Percentiles rank a stretch among this genome's conserved stretches.
These are phyloP conservation scores for Ochropacha duplaris DNA, from an alignment of 2,888 invertebrate species.

Conservation along the genomic window DNA sequence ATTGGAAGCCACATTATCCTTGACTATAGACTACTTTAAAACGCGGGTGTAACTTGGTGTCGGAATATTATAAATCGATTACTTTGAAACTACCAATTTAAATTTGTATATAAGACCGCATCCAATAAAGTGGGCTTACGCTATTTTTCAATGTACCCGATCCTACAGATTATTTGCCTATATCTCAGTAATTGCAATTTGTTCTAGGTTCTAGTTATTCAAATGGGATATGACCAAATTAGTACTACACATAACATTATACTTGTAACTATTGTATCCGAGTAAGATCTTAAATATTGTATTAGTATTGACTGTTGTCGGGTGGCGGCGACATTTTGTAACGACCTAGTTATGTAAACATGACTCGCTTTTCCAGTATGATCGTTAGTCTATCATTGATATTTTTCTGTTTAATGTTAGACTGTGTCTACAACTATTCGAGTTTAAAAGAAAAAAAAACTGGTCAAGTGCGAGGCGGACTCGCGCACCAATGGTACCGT, in stretches of 20 bases:
- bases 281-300: neutral
- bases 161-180: too few relatives aligned
- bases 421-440: neutral
- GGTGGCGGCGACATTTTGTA: conserved; percentile 7
- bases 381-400: neutral
- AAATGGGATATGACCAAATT: neutral
- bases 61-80: too few relatives aligned
- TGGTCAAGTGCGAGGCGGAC: too few relatives aligned
- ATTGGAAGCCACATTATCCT: too few relatives aligned
- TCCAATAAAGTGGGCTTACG: neutral
- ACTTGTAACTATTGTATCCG: neutral
- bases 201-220: neutral
- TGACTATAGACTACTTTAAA: too few relatives aligned
- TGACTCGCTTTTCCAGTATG: neutral
- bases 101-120: too few relatives aligned
- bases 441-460: too few relatives aligned
- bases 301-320: neutral
- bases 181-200: neutral
- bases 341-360: conserved; percentile 11
- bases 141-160: too few relatives aligned
- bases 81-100: too few relatives aligned
- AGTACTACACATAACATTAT: neutral
- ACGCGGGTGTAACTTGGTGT: too few relatives aligned
- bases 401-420: neutral
- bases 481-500: too few relatives aligned